Evolutionary conservation across 92 coral and sea anemone genomes (phyloP).

Genomic region (Porites lobata): DNA sequence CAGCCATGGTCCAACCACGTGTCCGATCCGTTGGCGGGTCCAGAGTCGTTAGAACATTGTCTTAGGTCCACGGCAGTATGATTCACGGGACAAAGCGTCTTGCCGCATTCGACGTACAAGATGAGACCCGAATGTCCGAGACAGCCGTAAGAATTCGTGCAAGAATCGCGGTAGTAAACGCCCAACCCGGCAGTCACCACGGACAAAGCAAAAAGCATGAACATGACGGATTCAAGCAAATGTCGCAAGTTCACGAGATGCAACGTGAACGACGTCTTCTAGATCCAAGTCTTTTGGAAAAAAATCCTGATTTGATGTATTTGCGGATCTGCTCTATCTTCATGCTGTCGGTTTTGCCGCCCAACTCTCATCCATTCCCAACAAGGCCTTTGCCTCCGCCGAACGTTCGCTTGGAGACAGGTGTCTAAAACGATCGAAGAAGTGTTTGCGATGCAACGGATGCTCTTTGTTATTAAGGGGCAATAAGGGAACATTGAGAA

Average conservation of each 20-base stretch:
- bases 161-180: background rate
- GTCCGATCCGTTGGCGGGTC: slow-evolving; percentile 3
- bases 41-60: background rate
- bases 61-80: slow-evolving; percentile 20
- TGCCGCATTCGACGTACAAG: background rate
- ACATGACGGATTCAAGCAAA: background rate
- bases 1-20: background rate
- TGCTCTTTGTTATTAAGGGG: background rate
- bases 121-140: slow-evolving; percentile 10
- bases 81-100: background rate
- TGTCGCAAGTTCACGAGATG: background rate
- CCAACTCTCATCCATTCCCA: background rate
- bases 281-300: background rate
- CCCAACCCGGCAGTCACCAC: slow-evolving; percentile 11
- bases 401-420: too few species aligned
- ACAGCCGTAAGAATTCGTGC: background rate
- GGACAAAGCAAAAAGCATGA: background rate
- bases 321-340: background rate
- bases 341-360: background rate
- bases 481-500: background rate
- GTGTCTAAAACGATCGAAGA: background rate
- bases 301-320: background rate
- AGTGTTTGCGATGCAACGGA: background rate
- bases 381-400: background rate
- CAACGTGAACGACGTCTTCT: slow-evolving; percentile 2